Evolutionary conservation across 2,888 invertebrate species (phyloP).

Genomic region (Mongoloraphidia duomilia): DNA sequence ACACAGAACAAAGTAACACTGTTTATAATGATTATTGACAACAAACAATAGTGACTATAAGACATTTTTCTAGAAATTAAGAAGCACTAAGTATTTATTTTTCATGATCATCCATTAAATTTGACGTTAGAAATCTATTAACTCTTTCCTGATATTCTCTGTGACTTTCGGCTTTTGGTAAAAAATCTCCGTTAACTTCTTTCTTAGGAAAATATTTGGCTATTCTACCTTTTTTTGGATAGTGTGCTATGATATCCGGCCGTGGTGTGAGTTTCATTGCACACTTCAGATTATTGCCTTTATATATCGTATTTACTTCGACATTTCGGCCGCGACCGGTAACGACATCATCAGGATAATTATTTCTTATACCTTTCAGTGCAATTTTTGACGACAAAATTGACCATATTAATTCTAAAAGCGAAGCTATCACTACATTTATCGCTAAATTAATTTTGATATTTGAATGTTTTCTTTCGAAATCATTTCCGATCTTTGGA

Average conservation of each 20-base stretch:
- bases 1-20: too few species aligned
- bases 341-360: slow-evolving; percentile 39
- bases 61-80: too few species aligned
- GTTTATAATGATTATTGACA: too few species aligned
- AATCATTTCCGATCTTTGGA: neutral
- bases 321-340: slow-evolving; percentile 32
- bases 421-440: slow-evolving; percentile 43
- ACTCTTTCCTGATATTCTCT: slow-evolving; percentile 32
- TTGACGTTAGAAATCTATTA: slow-evolving; percentile 26
- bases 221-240: slow-evolving; percentile 35
- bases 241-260: slow-evolving; percentile 39
- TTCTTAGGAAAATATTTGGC: slow-evolving; percentile 33
- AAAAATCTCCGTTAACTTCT: slow-evolving; percentile 15
- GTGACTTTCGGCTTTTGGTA: slow-evolving; percentile 28
- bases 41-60: too few species aligned
- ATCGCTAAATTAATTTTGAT: slow-evolving; percentile 34
- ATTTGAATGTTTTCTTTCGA: slow-evolving; percentile 7
- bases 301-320: slow-evolving; percentile 39
- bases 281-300: slow-evolving; percentile 33
- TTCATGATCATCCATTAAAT: neutral
- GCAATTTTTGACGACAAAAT: slow-evolving; percentile 41
- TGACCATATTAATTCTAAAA: slow-evolving; percentile 45
- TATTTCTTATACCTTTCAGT: slow-evolving; percentile 44
- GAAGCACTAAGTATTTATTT: neutral
- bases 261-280: slow-evolving; percentile 33